Base-by-base conservation (phyloP, 2,113 vertebrate genomes). In the Siniperca chuatsi region DNA sequence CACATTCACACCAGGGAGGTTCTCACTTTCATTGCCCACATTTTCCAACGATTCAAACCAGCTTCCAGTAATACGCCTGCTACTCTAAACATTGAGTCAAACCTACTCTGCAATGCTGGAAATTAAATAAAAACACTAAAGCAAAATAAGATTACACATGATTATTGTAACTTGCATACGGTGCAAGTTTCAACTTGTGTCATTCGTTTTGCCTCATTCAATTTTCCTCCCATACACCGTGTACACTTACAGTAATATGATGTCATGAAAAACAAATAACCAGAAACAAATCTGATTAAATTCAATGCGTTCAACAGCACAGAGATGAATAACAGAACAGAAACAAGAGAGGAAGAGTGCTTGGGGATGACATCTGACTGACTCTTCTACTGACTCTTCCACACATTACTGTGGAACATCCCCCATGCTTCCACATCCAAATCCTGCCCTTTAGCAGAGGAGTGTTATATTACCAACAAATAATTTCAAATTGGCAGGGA, bases 381-480 rank as follows among this genome's bases (percentile, higher is more conserved):
- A 65, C 67, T 83, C 64, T 35, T 73, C 55, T 8, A n/a, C 68
- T 16, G 58, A 65, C 67, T 83, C 64, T 35, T 73, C 55, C 77
- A 48, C 60, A 70, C 66, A 62, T 73, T 58, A 54, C 58, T 65
- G 62, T 44, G 35, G 8, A 40, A 58, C 69, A 37, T 52, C 40
- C 23, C 35, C 37, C 44, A 52, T 46, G 40, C 83, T 62, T 76
- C 58, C 64, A 50, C 73, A 15, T 81, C 64, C 67, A 83, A 78
- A 82, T 81, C 68, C 15, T 54, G 71, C 37, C 15, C 66, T 84
- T 83, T 55, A 72, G 44, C 81, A 80, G 25, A 6, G 57, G 50
- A 61, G 88, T 79, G 82, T 81, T 75, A 18, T 3, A 40, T 95
- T 93, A 84, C 89, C 48, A 35, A 71, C 69, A 61, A 52, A 80